These are phyloP conservation scores for Dascyllus trimaculatus DNA, from an alignment of 2,113 vertebrate species.

Conservation along the genomic window DNA sequence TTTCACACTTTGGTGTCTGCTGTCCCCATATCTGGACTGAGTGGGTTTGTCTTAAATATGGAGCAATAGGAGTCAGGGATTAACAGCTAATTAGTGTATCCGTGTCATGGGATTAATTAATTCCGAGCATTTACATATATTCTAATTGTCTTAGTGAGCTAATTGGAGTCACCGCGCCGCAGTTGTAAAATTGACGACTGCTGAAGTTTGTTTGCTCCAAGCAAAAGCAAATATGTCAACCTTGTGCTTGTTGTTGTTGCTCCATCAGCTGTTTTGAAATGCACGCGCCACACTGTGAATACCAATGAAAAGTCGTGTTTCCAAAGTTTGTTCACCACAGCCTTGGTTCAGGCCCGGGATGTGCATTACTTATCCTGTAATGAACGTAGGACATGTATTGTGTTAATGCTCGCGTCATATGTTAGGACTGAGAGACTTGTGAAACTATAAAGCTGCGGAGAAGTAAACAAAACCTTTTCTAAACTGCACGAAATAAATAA, in stretches of 20 bases:
- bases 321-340: neutral
- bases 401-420: neutral
- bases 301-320: constrained; percentile 6
- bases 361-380: neutral
- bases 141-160: constrained; percentile 65
- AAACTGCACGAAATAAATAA: neutral
- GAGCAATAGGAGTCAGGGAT: constrained; percentile 74
- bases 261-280: constrained; percentile 20
- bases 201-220: constrained; percentile 62
- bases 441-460: neutral
- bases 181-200: constrained; percentile 21
- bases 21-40: constrained; percentile 73
- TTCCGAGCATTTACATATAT: constrained; percentile 76
- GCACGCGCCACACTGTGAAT: neutral
- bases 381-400: neutral
- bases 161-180: constrained; percentile 66
- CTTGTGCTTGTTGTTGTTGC: constrained; percentile 17
- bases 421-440: neutral
- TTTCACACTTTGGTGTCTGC: constrained; percentile 60
- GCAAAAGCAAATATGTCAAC: constrained; percentile 24
- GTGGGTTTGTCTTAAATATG: constrained; percentile 74
- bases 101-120: constrained; percentile 80
- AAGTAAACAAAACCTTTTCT: neutral
- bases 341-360: neutral
- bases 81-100: constrained; percentile 75